Conservation (phyloP, 35 echinoderm and acorn worm species). For the Anneissia japonica region DNA sequence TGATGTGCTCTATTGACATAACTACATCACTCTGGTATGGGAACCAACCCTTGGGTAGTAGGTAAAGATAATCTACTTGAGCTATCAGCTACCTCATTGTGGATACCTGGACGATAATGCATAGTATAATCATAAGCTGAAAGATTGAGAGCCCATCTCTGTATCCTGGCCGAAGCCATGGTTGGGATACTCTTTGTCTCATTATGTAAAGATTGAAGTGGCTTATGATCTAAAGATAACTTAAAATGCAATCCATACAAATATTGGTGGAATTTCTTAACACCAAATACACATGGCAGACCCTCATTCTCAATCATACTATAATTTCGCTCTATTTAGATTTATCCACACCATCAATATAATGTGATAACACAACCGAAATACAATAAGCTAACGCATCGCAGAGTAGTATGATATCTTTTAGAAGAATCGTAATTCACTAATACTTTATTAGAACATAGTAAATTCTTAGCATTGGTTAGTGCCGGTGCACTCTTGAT, state of each 20-base stretch:
- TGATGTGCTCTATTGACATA: slow-evolving; percentile 6
- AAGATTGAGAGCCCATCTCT: slow-evolving; percentile 43
- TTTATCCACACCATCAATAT: too few relatives aligned
- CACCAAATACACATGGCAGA: slow-evolving; percentile 7
- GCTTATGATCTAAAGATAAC: slow-evolving; percentile 13
- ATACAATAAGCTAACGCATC: too few relatives aligned
- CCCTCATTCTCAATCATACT: background rate
- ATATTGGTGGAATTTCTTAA: slow-evolving; percentile 12
- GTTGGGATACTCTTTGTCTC: slow-evolving; percentile 11
- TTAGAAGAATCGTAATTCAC: too few relatives aligned
- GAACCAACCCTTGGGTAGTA: background rate
- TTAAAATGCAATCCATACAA: background rate
- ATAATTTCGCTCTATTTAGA: background rate
- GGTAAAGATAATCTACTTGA: slow-evolving; percentile 37
- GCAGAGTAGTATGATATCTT: too few relatives aligned
- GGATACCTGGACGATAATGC: slow-evolving; percentile 1
- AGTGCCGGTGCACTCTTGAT: background rate
- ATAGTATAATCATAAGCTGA: slow-evolving; percentile 51
- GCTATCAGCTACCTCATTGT: slow-evolving; percentile 37
- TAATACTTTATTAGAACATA: too few relatives aligned
- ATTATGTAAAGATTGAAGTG: slow-evolving; percentile 24
- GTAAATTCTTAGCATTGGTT: too few relatives aligned
- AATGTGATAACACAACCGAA: too few relatives aligned
- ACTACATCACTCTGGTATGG: slow-evolving; percentile 24
- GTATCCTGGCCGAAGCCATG: slow-evolving; percentile 38